Conservation (phyloP, 2,113 vertebrate genomes). For the Leptocoma aspasia region DNA sequence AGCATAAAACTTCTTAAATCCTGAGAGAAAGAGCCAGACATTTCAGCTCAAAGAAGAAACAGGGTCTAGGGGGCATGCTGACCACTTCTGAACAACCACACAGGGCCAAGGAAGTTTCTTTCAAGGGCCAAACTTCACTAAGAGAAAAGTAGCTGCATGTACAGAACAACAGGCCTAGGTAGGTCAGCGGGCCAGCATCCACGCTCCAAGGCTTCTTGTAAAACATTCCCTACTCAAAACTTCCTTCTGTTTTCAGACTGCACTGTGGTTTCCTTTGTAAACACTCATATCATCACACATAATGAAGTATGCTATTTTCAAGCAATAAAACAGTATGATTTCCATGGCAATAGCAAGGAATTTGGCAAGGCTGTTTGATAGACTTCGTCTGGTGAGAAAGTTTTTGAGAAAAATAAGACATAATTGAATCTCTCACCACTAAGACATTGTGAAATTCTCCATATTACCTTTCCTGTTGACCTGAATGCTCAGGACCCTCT, state of each 20-base stretch:
- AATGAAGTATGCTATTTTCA: not conserved
- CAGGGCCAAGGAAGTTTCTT: not conserved
- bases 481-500: not conserved
- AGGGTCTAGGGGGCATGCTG: not conserved
- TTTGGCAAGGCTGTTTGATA: not conserved
- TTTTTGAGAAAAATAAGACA: not conserved
- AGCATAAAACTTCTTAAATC: not conserved
- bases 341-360: not conserved
- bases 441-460: not conserved
- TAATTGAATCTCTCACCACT: not conserved
- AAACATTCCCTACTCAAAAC: not conserved
- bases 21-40: not conserved
- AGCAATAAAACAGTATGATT: not conserved
- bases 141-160: not conserved
- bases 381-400: not conserved
- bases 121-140: not conserved
- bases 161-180: not conserved
- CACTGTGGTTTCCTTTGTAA: not conserved
- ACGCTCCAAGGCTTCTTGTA: fast-evolving
- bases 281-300: not conserved
- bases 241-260: not conserved
- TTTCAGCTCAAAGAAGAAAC: not conserved
- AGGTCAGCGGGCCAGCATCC: not conserved
- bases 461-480: not conserved
- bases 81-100: not conserved